Evolutionary conservation across 2,888 invertebrate genomes (phyloP), one percentile per base, ranked within the genome.

Genomic region (Subacronicta megacephala): DNA sequence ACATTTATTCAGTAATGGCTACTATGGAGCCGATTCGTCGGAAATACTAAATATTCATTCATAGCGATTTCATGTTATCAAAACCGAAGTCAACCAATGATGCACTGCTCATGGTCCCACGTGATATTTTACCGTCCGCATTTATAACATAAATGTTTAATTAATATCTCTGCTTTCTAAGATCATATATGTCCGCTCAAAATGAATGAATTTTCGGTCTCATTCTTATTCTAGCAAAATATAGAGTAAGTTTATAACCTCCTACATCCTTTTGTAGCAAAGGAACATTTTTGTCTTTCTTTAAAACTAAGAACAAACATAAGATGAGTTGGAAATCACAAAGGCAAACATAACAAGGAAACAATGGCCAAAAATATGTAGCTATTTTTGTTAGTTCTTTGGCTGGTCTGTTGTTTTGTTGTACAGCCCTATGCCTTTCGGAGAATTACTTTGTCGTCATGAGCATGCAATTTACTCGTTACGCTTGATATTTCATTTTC

Each of bases 281-380:
- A 26, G 23, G 23, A n/a, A n/a, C 5, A 3, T n/a, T 12, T 29
- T 10, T 29, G 1, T 31, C 29, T 31, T 31, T 31, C 57, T 57
- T 55, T 54, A 66, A 51, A 57, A 53, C 41, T 13, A 18, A 63
- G 67, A 71, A 81, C 75, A 77, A 81, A 82, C 79, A 72, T 72
- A 68, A 74, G 67, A 62, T 72, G 72, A 70, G 70, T 74, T 80
- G 75, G 82, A 82, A 81, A 81, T 81, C 78, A 84, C 78, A 82
- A 84, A 80, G 78, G 79, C 77, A 80, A 82, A 78, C 76, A 64
- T 68, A 73, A n/a, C 62, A 31, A 56, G 65, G 73, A 77, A 83
- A 83, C 86, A 84, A 84, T 81, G 74, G 77, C 80, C 77, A 73
- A 77, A 65, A 67, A 51, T 76, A 73, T 56, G 63, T 57, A 67